Evolutionary conservation across 64 coral and sea anemone species (phyloP), one percentile per base, ranked within the genome.

Genomic region (Pocillopora verrucosa): DNA sequence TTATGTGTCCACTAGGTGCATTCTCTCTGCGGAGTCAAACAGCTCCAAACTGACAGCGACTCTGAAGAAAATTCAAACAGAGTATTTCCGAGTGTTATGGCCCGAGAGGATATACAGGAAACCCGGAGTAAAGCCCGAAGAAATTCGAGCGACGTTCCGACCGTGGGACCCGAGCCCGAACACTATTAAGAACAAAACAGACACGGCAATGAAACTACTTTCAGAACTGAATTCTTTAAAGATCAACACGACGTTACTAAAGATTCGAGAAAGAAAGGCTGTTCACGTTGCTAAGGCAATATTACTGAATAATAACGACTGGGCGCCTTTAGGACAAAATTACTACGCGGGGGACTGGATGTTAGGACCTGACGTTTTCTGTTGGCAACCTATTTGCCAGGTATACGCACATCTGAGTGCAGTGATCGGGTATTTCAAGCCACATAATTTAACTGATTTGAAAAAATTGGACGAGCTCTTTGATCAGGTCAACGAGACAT

Each of bases 271-370:
- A 70, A 76, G 87, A 26, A 89, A 80, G 72, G 87, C 87, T 15
- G 58, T 93, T 13, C 79, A 83, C 58, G 79, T 89, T 19, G 92
- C 87, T 5, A 89, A 38, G 26, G 74, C 65, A 25, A 72, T 93
- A 36, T 65, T 93, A 45, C 58, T 89, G 17, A 72, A 84, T 60
- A 72, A 89, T 26, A 83, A 68, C 7, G 80, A 41, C 16, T 85
- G 82, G 82, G 58, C 30, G 16, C 92, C 87, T 38, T 83, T 84
- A 3, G 51, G 9, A 58, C 22, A 74, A 24, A 84, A 89, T 19
- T 89, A 93, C 25, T 93, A 93, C 25, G 58, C 22, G 13, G 92
- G 92, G 0, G 79, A 85, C 19, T 93, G 92, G 92, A 16, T 89
- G 38, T 75, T 93, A 1, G 87, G 87, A 20, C 92, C 92, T 9